These are phyloP conservation scores for Seriola quinqueradiata DNA, from an alignment of 2,113 vertebrate genomes.

Conservation along the genomic window DNA sequence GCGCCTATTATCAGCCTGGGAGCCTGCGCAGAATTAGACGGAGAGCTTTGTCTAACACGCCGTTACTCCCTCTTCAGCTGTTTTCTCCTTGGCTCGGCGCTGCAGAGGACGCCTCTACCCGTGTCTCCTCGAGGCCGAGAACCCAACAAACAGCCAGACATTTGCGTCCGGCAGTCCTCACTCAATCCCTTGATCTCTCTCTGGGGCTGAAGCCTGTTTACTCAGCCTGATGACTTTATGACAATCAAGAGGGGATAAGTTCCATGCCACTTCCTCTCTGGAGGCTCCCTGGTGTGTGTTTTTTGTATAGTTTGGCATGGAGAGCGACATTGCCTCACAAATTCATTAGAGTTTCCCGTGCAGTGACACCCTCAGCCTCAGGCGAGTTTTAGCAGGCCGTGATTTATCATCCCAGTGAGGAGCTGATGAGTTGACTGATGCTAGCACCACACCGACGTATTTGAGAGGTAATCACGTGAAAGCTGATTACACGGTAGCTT, in stretches of 20 bases:
- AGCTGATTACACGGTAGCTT: conserved; percentile 27
- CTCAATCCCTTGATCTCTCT: conserved; percentile 38
- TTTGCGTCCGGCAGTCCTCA: not conserved
- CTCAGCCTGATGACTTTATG: conserved; percentile 65
- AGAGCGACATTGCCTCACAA: conserved; percentile 16
- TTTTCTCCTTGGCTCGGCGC: conserved; percentile 37
- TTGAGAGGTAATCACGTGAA: conserved; percentile 3
- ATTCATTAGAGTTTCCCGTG: conserved; percentile 34
- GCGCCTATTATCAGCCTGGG: conserved; percentile 57
- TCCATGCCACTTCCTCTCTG: conserved; percentile 62
- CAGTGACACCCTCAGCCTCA: conserved; percentile 21
- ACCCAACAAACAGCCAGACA: conserved; percentile 15
- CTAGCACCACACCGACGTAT: not conserved
- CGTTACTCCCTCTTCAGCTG: conserved; percentile 47
- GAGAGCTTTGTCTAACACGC: conserved; percentile 60
- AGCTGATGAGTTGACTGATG: conserved; percentile 28
- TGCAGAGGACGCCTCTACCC: conserved; percentile 35
- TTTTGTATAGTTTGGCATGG: conserved; percentile 36
- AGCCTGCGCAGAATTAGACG: conserved; percentile 47
- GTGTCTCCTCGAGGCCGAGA: not conserved
- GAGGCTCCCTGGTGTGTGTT: conserved; percentile 59
- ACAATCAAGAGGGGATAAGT: conserved; percentile 60
- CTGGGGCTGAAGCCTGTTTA: conserved; percentile 57
- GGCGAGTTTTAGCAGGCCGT: conserved; percentile 3
- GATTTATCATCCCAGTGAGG: conserved; percentile 41